These are phyloP conservation scores for Cyrtonyx montezumae DNA, from an alignment of 2,113 vertebrate species.

Conservation along the genomic window DNA sequence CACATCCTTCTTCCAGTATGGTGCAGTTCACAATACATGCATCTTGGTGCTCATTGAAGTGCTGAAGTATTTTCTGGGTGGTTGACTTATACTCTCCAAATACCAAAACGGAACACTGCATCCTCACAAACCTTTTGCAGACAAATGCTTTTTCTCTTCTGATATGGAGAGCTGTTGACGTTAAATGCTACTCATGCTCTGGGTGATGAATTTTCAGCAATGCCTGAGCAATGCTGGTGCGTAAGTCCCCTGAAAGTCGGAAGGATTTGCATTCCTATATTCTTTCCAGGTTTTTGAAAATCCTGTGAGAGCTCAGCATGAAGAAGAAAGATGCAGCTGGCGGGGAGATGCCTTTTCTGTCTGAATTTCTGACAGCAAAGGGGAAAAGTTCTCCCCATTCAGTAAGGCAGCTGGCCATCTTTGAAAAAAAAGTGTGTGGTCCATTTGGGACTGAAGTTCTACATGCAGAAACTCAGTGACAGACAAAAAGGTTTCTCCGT, in stretches of 20 bases:
- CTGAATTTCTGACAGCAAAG: not conserved
- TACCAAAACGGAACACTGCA: not conserved
- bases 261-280: not conserved
- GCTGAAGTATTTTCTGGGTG: not conserved
- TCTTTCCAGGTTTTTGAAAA: not conserved
- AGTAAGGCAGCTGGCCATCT: not conserved
- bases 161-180: not conserved
- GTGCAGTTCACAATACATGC: not conserved
- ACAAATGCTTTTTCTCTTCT: not conserved
- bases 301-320: not conserved
- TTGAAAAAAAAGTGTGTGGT: not conserved
- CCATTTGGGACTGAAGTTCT: not conserved
- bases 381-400: not conserved
- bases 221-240: not conserved
- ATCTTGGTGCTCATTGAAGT: not conserved
- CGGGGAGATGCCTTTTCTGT: not conserved
- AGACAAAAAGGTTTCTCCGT: not conserved
- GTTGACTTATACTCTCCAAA: not conserved
- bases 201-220: not conserved
- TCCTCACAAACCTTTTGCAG: not conserved
- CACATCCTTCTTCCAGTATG: not conserved
- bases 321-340: not conserved
- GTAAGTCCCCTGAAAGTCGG: not conserved
- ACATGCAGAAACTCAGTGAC: not conserved
- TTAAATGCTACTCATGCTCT: not conserved